Evolutionary conservation across 2,888 invertebrate genomes (phyloP), one percentile per base, ranked within the genome.

Genomic region (Aporophyla nigra): DNA sequence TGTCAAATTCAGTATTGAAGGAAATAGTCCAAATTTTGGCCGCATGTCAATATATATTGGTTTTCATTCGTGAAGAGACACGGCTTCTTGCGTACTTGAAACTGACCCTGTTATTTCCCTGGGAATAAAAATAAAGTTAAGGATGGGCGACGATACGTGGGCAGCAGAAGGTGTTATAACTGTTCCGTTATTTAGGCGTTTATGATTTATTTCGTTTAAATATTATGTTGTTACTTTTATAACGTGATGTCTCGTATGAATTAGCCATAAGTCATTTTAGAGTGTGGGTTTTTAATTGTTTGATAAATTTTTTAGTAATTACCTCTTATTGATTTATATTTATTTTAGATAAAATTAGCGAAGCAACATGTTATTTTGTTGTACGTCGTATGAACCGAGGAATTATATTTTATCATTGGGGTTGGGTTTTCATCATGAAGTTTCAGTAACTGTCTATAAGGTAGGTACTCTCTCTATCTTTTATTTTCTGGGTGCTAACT

Each of bases 21-120:
- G 24, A 49, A 33, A 0, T 46, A 56, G 74, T 80, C 80, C 62
- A 21, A 5, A n/a, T 43, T 65, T 67, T 46, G 12, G n/a, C 33
- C 84, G 43, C 43, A 27, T 59, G 24, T 58, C 81, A 63, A 24
- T 70, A 12, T 46, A 63, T 27, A 54, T n/a, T 84, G 69, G 80
- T 54, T 16, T 51, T 53, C 0, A 33, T 33, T 40, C 12, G 16
- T 66, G 61, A 71, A 51, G 56, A 51, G 76, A 63, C 49, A n/a
- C 53, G 54, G 33, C 62, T 73, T 58, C 58, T 58, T 67, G n/a
- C 58, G n/a, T 58, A 61, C 67, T 73, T 68, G 72, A 70, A 75
- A 71, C 33, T 87, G 88, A 88, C 88, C 88, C 82, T 87, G 74
- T 78, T 83, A 53, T 58, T 71, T 56, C 49, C 61, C 74, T 85